Evolutionary conservation across 2,888 invertebrate species (phyloP).

Genomic region (Masnerella sp.): DNA sequence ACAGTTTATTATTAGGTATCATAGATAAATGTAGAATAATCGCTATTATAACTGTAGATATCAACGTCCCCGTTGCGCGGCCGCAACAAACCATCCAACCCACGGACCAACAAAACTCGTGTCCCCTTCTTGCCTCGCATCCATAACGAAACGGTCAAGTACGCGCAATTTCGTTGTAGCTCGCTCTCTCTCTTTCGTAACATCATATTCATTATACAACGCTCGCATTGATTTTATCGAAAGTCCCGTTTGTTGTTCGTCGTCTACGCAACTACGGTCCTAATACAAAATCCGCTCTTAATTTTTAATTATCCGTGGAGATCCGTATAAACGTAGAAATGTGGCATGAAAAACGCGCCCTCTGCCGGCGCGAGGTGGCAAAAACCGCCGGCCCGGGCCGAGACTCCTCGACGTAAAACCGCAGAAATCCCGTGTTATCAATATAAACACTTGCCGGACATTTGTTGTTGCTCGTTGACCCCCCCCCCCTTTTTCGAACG

Average conservation of each 20-base stretch:
- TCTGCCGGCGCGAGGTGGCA: slow-evolving; percentile 57
- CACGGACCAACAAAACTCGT: slow-evolving; percentile 59
- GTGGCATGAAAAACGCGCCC: slow-evolving; percentile 75
- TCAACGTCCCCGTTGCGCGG: slow-evolving; percentile 70
- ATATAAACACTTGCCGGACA: slow-evolving; percentile 57
- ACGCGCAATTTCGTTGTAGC: slow-evolving; percentile 74
- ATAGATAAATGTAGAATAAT: slow-evolving; percentile 78
- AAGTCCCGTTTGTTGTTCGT: slow-evolving; percentile 61
- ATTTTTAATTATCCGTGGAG: slow-evolving; percentile 63
- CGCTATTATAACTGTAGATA: slow-evolving; percentile 77
- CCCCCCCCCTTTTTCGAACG: slow-evolving; percentile 34
- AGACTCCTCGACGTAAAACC: slow-evolving; percentile 45
- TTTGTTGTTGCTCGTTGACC: slow-evolving; percentile 8
- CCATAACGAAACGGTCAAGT: slow-evolving; percentile 63
- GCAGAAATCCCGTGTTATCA: slow-evolving; percentile 59
- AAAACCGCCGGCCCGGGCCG: slow-evolving; percentile 14
- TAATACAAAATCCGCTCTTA: slow-evolving; percentile 71
- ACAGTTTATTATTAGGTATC: slow-evolving; percentile 78
- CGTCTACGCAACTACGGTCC: slow-evolving; percentile 74
- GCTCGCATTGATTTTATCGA: slow-evolving; percentile 68
- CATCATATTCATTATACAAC: slow-evolving; percentile 68
- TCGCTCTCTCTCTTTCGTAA: slow-evolving; percentile 75
- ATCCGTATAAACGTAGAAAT: slow-evolving; percentile 77
- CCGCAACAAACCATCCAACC: slow-evolving; percentile 64
- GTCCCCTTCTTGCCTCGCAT: slow-evolving; percentile 1